Evolutionary conservation across 1,140 invertebrate species (phyloP).

Genomic region (Theocolax elegans): DNA sequence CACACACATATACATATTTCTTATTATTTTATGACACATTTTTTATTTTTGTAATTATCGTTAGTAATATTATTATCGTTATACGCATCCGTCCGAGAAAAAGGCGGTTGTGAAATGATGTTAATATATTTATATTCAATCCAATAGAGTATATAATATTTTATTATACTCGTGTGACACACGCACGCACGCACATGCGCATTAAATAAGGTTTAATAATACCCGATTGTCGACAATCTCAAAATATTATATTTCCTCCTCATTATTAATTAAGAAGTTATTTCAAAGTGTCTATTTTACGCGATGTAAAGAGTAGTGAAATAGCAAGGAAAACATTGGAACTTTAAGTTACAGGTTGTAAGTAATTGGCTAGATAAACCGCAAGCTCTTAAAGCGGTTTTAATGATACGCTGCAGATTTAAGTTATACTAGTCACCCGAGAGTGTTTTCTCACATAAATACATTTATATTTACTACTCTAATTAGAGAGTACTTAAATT

Average conservation of each 20-base stretch:
- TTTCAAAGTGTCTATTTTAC: conserved; percentile 30
- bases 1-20: too few relatives aligned
- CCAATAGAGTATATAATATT: too few relatives aligned
- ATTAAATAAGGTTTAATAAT: too few relatives aligned
- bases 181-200: too few relatives aligned
- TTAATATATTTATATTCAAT: too few relatives aligned
- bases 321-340: conserved; percentile 16
- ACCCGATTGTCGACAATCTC: too few relatives aligned
- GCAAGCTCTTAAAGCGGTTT: conserved; percentile 25
- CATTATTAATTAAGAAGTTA: conserved; percentile 33
- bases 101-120: too few relatives aligned
- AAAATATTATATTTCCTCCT: not conserved
- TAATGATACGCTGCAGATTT: conserved; percentile 26
- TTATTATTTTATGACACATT: too few relatives aligned
- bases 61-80: too few relatives aligned
- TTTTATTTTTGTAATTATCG: too few relatives aligned
- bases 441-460: conserved; percentile 11
- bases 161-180: too few relatives aligned
- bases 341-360: conserved; percentile 15
- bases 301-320: conserved; percentile 9
- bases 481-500: conserved; percentile 21
- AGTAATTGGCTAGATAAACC: conserved; percentile 34
- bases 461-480: conserved; percentile 27
- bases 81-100: too few relatives aligned
- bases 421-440: conserved; percentile 21